Percentiles rank a stretch among this genome's conserved stretches.
Conservation (phyloP, 2,113 vertebrate species). For the Cololabis saira region DNA sequence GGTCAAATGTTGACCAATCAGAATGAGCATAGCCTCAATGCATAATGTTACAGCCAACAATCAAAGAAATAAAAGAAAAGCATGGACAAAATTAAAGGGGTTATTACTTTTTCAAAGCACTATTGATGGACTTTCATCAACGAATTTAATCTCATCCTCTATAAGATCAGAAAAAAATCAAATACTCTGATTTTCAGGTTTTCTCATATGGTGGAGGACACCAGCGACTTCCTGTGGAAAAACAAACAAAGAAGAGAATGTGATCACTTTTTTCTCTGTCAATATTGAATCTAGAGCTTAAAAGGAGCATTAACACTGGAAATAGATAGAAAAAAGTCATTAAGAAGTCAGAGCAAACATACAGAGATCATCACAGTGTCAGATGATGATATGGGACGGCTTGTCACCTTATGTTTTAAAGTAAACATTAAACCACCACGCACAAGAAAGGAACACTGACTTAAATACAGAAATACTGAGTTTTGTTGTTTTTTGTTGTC, state of each 20-base stretch:
- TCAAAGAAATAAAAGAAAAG: too few species aligned
- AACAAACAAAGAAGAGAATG: slow-evolving; percentile 28
- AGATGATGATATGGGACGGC: slow-evolving; percentile 17
- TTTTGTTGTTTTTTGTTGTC: not conserved
- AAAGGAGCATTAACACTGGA: slow-evolving; percentile 46
- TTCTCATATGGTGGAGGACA: slow-evolving; percentile 3
- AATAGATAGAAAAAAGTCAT: slow-evolving; percentile 38
- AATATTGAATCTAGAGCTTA: slow-evolving; percentile 58
- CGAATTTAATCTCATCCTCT: too few species aligned
- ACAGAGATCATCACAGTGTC: slow-evolving; percentile 41
- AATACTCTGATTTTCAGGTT: not conserved
- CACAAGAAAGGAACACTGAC: too few species aligned
- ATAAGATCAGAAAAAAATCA: too few species aligned
- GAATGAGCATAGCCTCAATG: too few species aligned
- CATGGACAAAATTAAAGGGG: too few species aligned
- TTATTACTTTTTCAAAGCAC: too few species aligned
- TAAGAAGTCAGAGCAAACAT: slow-evolving; percentile 54
- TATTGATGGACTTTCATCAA: too few species aligned
- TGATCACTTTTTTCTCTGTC: slow-evolving; percentile 30
- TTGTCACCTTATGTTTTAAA: slow-evolving; percentile 6
- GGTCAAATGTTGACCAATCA: too few species aligned
- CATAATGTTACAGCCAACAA: too few species aligned
- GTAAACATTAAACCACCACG: slow-evolving; percentile 31
- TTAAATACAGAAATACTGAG: too few species aligned
- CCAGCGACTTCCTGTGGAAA: slow-evolving; percentile 33